A percentile compares a stretch with the other conserved stretches of the same genome.
phyloP scores from a whole-genome alignment of 2,113 vertebrate species.

The Archilochus colubris region DNA sequence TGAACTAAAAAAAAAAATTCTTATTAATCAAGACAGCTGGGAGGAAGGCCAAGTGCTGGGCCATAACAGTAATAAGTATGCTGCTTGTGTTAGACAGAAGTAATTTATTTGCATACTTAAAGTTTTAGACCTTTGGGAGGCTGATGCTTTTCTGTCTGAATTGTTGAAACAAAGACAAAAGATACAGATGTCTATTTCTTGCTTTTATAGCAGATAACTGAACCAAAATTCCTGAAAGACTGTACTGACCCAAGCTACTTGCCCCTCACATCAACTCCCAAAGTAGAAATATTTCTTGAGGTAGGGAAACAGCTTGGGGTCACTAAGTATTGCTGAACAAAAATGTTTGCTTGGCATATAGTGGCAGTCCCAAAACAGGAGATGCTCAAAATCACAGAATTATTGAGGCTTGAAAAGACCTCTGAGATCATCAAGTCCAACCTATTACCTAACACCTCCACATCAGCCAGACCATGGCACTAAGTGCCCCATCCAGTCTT shows the following conservation, averaged over 20 bases:
- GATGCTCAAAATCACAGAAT: too few relatives aligned
- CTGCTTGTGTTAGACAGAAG: not conserved
- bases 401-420: too few relatives aligned
- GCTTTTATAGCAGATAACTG: not conserved
- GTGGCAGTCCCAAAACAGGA: not conserved
- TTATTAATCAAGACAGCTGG: slow-evolving; percentile 38
- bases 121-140: not conserved
- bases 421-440: too few relatives aligned
- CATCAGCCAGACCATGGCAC: too few relatives aligned
- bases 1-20: slow-evolving; percentile 10
- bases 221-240: not conserved
- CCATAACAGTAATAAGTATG: not conserved
- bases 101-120: not conserved
- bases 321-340: not conserved
- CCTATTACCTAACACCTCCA: too few relatives aligned
- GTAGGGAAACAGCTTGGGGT: not conserved
- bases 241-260: not conserved
- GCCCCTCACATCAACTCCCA: not conserved
- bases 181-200: not conserved
- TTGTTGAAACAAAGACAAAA: not conserved
- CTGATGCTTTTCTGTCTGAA: not conserved
- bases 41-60: slow-evolving; percentile 8
- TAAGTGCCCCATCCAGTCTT: too few relatives aligned
- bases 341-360: not conserved
- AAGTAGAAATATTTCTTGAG: not conserved